phyloP scores from a whole-genome alignment of 1,140 invertebrate species.

The Drosophila prosaltans region DNA sequence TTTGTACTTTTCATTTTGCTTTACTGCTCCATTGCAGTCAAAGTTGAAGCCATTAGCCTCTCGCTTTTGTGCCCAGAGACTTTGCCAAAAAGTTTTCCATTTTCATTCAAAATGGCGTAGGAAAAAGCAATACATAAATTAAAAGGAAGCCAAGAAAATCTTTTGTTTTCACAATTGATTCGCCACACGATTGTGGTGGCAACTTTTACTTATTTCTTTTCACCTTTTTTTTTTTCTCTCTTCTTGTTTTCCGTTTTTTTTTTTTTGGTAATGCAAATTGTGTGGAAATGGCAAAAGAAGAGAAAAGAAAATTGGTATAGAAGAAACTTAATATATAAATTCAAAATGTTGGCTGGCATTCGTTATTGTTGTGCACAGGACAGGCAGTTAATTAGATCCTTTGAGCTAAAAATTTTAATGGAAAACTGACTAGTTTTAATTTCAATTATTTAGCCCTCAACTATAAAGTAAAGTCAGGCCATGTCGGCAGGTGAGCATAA shows the following conservation, averaged over 20 bases:
- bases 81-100: conserved; percentile 47
- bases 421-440: conserved; percentile 2
- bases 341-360: background rate
- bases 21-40: conserved; percentile 36
- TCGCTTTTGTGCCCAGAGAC: conserved; percentile 36
- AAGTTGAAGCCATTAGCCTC: conserved; percentile 36
- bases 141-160: conserved; percentile 28
- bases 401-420: background rate
- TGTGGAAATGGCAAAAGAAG: conserved; percentile 31
- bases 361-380: background rate
- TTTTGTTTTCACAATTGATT: conserved; percentile 33
- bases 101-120: conserved; percentile 41
- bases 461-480: background rate
- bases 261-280: conserved; percentile 45
- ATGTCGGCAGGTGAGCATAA: background rate
- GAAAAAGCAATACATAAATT: conserved; percentile 52
- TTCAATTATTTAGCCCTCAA: background rate
- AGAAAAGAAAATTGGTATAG: background rate
- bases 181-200: conserved; percentile 18
- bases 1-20: conserved; percentile 18
- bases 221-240: background rate
- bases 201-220: conserved; percentile 2
- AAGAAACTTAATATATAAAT: conserved; percentile 6
- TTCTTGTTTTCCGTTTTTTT: background rate
- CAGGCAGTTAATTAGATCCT: conserved; percentile 7